These are phyloP conservation scores for Todiramphus saurophagus DNA, from an alignment of 2,113 vertebrate species.

Conservation along the genomic window DNA sequence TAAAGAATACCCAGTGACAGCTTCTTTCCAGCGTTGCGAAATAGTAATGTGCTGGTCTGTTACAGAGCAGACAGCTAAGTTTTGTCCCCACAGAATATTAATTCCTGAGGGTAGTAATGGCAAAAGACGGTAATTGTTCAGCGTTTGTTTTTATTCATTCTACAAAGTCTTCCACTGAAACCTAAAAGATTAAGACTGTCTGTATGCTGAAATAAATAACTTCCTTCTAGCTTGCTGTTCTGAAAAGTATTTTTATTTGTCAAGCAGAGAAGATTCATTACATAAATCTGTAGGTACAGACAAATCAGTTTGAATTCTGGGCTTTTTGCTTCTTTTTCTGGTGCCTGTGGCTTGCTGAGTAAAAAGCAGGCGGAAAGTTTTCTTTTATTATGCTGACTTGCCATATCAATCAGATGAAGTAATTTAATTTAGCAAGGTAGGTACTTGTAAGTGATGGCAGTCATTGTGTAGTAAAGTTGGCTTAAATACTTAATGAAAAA, in stretches of 20 bases:
- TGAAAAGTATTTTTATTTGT: background rate
- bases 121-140: slow-evolving; percentile 41
- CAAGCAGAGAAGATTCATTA: background rate
- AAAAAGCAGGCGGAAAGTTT: slow-evolving; percentile 22
- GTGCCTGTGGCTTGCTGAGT: background rate
- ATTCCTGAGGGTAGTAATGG: background rate
- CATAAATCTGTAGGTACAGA: background rate
- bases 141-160: slow-evolving; percentile 30
- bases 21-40: background rate
- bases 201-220: background rate
- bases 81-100: slow-evolving; percentile 6
- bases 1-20: background rate
- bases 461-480: background rate
- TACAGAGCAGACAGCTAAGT: background rate
- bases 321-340: background rate
- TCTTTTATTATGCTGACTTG: background rate
- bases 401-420: background rate
- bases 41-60: background rate
- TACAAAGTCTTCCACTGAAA: background rate
- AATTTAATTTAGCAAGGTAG: slow-evolving; percentile 22
- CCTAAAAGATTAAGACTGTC: background rate
- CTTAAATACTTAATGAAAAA: slow-evolving; percentile 11
- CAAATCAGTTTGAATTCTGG: background rate
- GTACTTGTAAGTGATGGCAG: background rate
- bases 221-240: background rate